Base-by-base conservation (phyloP, 2,797 vertebrate genomes). In the Pipistrellus nathusii region DNA sequence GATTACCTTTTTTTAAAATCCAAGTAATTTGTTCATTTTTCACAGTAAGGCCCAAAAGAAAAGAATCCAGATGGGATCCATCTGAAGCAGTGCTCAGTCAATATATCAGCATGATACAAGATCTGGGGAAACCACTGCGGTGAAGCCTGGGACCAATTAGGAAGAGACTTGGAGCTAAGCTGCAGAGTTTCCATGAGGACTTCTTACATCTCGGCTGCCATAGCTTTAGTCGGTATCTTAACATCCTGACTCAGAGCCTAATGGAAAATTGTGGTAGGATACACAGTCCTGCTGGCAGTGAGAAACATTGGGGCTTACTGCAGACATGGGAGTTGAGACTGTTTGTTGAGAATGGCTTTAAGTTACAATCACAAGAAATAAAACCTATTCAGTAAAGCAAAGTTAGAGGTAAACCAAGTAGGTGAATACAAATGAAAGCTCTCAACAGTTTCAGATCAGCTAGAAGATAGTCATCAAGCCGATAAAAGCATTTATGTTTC, bases 281-380 rank as follows among this genome's bases (percentile, higher is more conserved):
- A 96, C 8, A 38, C 27, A 88, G 90, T 87, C 93, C 20, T 77
- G 8, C 0, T 96, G 95, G 76, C 92, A 96, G 80, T 92, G 96
- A 96, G 97, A 96, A 30, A 75, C 62, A 51, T 2, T 59, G 73
- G 51, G 89, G 51, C 23, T 44, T 64, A 87, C 0, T 69, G 78
- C 57, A 94, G 95, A 97, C 98, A 98, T 1, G 78, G 87, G 95
- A 98, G 92, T 95, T 91, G 81, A 75, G 93, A 96, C 97, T 98
- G 96, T 97, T 94, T 94, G 88, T 71, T 91, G 91, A 91, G 94
- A 82, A 93, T 51, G 91, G 93, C 85, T 88, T 98, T 97, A 92
- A 93, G 57, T 98, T 98, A 97, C 94, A 96, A 96, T 97, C 94
- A 96, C 94, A 97, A 97, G 95, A 97, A 97, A 97, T 94, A 93